These are phyloP conservation scores for Nanorana parkeri DNA, from an alignment of 2,113 vertebrate species.

Conservation along the genomic window DNA sequence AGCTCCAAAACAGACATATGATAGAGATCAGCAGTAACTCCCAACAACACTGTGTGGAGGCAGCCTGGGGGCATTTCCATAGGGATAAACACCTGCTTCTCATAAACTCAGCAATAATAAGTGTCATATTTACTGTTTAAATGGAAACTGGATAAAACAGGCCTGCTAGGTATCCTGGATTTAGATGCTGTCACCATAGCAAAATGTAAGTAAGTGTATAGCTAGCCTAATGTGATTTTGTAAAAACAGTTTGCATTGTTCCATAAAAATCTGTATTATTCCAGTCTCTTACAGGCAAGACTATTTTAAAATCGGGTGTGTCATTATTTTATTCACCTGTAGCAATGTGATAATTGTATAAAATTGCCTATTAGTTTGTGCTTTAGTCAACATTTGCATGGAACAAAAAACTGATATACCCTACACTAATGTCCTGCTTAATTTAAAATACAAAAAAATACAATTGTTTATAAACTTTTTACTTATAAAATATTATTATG, in stretches of 20 bases:
- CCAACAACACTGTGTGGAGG: background rate
- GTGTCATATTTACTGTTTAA: conserved; percentile 24
- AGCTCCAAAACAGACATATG: conserved; percentile 1
- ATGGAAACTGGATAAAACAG: background rate
- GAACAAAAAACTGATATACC: too few species aligned
- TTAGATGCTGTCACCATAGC: background rate
- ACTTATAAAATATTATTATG: too few species aligned
- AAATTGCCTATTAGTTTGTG: too few species aligned
- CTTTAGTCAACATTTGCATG: too few species aligned
- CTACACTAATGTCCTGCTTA: too few species aligned
- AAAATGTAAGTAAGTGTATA: background rate
- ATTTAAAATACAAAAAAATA: too few species aligned
- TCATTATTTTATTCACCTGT: too few species aligned
- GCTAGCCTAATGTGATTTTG: background rate
- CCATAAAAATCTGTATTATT: too few species aligned
- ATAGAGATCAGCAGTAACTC: conserved; percentile 9
- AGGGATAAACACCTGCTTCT: conserved; percentile 39
- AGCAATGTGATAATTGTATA: too few species aligned
- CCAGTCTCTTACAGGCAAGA: too few species aligned
- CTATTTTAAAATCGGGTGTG: too few species aligned
- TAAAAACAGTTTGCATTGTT: background rate
- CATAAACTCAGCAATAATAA: conserved; percentile 28
- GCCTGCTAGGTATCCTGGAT: background rate
- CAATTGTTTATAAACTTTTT: too few species aligned
- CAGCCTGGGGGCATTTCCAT: conserved; percentile 30